Evolutionary conservation across 2,888 invertebrate genomes (phyloP).

Genomic region (Caenorhabditis imperialis): DNA sequence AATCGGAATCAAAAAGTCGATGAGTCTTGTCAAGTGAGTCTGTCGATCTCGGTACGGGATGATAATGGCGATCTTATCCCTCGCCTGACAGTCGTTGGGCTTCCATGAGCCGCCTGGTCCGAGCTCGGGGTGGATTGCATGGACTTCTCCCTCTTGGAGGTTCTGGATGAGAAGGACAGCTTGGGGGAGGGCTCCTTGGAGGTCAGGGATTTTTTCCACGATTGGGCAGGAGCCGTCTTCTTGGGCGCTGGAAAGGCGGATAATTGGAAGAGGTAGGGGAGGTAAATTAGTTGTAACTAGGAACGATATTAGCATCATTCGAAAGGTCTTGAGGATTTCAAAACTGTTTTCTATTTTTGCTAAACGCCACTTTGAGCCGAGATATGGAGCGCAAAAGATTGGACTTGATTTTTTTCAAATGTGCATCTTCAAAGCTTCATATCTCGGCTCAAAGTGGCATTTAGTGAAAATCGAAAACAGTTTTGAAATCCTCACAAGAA

Average conservation of each 20-base stretch:
- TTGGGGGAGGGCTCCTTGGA: slow-evolving; percentile 67
- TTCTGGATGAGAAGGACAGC: slow-evolving; percentile 75
- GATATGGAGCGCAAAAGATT: no score
- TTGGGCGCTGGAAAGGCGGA: slow-evolving; percentile 18
- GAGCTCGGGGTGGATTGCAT: slow-evolving; percentile 68
- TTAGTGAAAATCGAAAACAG: no score
- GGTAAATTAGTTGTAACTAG: no score
- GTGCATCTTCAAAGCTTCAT: no score
- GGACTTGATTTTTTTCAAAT: no score
- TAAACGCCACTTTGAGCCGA: no score
- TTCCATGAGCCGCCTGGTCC: slow-evolving; percentile 76
- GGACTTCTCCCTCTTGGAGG: slow-evolving; percentile 67
- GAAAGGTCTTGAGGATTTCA: no score
- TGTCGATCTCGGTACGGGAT: slow-evolving; percentile 78
- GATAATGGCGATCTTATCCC: slow-evolving; percentile 77
- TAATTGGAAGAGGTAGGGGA: no score
- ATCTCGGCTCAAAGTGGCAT: no score
- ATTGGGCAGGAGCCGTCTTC: slow-evolving; percentile 58
- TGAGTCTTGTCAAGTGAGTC: slow-evolving; percentile 75
- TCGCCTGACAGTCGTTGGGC: slow-evolving; percentile 75
- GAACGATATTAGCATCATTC: no score
- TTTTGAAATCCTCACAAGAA: no score
- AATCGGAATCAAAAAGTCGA: slow-evolving; percentile 78
- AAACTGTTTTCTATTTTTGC: no score
- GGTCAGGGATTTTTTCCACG: slow-evolving; percentile 59